Evolutionary conservation across 2,888 invertebrate species (phyloP).

Genomic region (Drosophila silvestris): DNA sequence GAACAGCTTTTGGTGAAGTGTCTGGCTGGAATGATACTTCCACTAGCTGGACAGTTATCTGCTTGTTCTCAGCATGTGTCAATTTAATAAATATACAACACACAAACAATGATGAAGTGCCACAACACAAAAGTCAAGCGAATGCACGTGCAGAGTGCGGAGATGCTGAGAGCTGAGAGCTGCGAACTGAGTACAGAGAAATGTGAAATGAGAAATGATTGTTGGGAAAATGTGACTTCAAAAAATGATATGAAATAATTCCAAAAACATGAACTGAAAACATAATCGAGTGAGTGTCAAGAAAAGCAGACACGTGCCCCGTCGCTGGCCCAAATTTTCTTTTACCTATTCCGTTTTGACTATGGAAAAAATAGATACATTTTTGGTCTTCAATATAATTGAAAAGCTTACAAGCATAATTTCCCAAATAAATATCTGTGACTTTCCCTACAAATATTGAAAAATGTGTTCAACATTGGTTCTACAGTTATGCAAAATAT

Average conservation of each 20-base stretch:
- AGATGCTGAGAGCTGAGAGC: constrained; percentile 1
- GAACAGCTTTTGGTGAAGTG: constrained; percentile 5
- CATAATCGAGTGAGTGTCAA: constrained; percentile 75
- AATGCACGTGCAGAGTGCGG: constrained; percentile 44
- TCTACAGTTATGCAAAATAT: background rate
- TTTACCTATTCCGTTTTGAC: constrained; percentile 1
- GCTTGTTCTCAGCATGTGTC: constrained; percentile 75
- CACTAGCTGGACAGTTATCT: constrained; percentile 44
- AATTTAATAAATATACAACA: constrained; percentile 71
- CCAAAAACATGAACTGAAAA: constrained; percentile 78
- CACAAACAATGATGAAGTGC: constrained; percentile 65
- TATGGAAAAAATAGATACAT: constrained; percentile 2
- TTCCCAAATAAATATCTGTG: background rate
- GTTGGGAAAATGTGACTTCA: constrained; percentile 3
- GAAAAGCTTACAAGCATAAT: background rate
- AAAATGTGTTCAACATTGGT: background rate
- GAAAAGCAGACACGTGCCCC: constrained; percentile 59
- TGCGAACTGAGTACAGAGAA: background rate
- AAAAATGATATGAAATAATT: constrained; percentile 77
- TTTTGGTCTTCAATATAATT: background rate
- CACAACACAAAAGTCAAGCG: constrained; percentile 22
- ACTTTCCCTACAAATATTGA: background rate
- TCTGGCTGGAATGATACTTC: constrained; percentile 1
- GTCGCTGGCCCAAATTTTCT: constrained; percentile 20
- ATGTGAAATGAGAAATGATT: constrained; percentile 7